phyloP scores from a whole-genome alignment of 2,888 invertebrate species.

The Microplitis manilae region DNA sequence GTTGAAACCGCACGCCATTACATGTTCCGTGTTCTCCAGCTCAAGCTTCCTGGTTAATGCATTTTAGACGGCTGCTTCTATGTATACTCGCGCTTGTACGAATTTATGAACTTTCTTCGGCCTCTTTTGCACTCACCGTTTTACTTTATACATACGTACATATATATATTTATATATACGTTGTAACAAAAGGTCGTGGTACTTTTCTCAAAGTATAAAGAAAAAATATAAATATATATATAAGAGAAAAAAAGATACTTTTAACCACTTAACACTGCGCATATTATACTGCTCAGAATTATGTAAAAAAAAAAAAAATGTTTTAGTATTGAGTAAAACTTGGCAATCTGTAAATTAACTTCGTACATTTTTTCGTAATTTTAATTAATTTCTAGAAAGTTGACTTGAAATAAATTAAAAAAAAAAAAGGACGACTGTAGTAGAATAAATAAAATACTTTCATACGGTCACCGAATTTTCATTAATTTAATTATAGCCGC shows the following conservation, averaged over 20 bases:
- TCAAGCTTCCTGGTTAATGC: constrained; percentile 49
- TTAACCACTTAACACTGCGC: constrained; percentile 24
- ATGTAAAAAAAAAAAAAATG: not conserved
- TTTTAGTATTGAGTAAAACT: not conserved
- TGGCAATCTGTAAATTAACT: not conserved
- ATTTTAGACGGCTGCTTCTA: constrained; percentile 48
- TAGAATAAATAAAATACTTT: not conserved
- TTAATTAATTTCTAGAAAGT: not conserved
- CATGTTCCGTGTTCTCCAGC: constrained; percentile 42
- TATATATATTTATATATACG: not conserved
- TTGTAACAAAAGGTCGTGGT: constrained; percentile 23
- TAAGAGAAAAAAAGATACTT: constrained; percentile 6
- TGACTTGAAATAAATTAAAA: not conserved
- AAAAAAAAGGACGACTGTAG: not conserved
- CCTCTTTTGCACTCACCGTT: constrained; percentile 46
- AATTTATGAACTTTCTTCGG: constrained; percentile 56
- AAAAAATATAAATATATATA: not conserved
- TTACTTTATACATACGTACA: constrained; percentile 31
- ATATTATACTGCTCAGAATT: not conserved
- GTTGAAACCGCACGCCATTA: constrained; percentile 48
- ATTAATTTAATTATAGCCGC: not conserved
- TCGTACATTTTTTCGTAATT: not conserved
- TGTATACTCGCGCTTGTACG: constrained; percentile 29
- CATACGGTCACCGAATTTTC: not conserved
- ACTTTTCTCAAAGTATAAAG: constrained; percentile 17